phyloP scores from a whole-genome alignment of 1,140 invertebrate species.

The Drosophila chauvacae region DNA sequence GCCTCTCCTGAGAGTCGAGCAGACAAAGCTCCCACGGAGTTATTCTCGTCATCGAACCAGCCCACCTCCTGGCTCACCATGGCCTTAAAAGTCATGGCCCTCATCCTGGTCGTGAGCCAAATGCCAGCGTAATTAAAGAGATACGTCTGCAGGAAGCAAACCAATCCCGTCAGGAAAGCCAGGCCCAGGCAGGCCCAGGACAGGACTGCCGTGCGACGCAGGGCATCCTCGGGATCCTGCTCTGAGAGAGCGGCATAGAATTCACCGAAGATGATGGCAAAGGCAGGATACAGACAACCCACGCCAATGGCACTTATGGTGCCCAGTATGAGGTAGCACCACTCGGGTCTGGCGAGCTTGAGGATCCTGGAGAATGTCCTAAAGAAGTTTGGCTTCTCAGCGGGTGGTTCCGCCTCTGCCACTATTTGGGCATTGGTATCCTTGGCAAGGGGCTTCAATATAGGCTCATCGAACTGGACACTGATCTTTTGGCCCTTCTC shows the following conservation, averaged over 20 bases:
- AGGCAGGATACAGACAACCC: conserved; percentile 91
- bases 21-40: conserved; percentile 91
- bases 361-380: conserved; percentile 87
- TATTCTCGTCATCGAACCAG: conserved; percentile 91
- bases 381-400: conserved; percentile 60
- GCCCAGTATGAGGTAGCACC: conserved; percentile 90
- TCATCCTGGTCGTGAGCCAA: conserved; percentile 89
- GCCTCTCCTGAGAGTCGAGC: conserved; percentile 92
- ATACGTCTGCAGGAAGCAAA: conserved; percentile 90
- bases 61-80: conserved; percentile 93
- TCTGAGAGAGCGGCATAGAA: conserved; percentile 88
- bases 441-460: conserved; percentile 37
- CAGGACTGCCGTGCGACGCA: conserved; percentile 87
- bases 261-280: conserved; percentile 94
- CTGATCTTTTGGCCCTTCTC: conserved; percentile 78
- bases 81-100: conserved; percentile 88
- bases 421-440: conserved; percentile 46
- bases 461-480: conserved; percentile 75
- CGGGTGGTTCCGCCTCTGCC: background rate
- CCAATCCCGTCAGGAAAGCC: conserved; percentile 89
- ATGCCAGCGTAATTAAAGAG: conserved; percentile 92
- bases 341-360: conserved; percentile 90
- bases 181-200: conserved; percentile 89
- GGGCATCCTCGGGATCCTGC: conserved; percentile 86
- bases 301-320: conserved; percentile 89